Evolutionary conservation across 2,113 vertebrate genomes (phyloP), one percentile per base, ranked within the genome.

Genomic region (Sebastes fasciatus): DNA sequence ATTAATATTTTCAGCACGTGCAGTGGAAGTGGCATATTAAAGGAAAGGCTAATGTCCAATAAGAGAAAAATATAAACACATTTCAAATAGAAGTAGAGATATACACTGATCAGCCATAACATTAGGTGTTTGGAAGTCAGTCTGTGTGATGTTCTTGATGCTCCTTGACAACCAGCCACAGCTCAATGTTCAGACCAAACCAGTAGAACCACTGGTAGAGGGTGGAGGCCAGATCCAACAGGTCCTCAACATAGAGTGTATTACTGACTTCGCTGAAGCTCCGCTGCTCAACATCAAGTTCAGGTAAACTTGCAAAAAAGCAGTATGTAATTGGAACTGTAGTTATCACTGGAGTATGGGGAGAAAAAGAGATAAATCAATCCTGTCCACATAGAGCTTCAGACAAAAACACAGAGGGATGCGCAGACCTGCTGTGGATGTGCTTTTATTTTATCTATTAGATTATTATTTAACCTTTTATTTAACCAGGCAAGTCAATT

Each of bases 191-290:
- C 97, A 98, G 94, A 95, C 96, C 21, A 98, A 98, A 91, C 94
- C 94, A 4, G 96, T 97, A 52, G 97, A 97, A 0, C 96, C 97
- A 0, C 93, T 97, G 74, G 96, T 98, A 58, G 97, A 98, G n/a
- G 97, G 97, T 0, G 97, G 97, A 3, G 97, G 97, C 1, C 97
- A 98, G 91, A 97, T 98, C 70, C 97, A 98, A 89, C 97, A 98
- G 91, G 97, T 98, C 64, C 95, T 98, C 79, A 98, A 98, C 90
- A 98, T 98, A 0, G 97, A 98, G 92, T 98, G 97, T 89, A 85
- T 98, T 84, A 88, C 95, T 0, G 97, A 98, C 93, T 98, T 98
- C 85, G 90, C 92, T 17, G 96, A 96, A 0, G 96, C 97, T 0
- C 97, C 97, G 0, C 94, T 97, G 68, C 95, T 97, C 80, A 97